phyloP scores from a whole-genome alignment of 2,113 vertebrate genomes.

The Periophthalmodon schlosseri region DNA sequence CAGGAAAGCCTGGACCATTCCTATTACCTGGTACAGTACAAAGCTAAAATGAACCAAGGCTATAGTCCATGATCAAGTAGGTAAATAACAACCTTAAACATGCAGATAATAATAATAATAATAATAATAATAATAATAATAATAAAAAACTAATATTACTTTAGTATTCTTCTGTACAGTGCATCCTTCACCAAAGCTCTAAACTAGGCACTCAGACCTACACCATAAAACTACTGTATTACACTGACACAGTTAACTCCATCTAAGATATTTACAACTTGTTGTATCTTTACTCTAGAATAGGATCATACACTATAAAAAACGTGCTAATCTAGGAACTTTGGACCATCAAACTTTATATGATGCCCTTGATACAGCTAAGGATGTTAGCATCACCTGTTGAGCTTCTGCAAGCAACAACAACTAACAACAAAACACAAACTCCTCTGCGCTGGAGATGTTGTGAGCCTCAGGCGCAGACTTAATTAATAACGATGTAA shows the following conservation, averaged over 20 bases:
- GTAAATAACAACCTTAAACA: background rate
- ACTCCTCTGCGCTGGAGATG: background rate
- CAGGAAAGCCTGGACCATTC: slow-evolving; percentile 19
- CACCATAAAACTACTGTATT: too few species aligned
- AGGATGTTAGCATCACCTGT: slow-evolving; percentile 66
- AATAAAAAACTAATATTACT: too few species aligned
- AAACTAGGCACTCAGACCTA: too few species aligned
- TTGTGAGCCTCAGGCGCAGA: background rate
- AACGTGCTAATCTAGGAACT: background rate
- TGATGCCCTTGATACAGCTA: slow-evolving; percentile 20
- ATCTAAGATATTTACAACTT: background rate
- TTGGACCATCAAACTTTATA: background rate
- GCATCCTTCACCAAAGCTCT: background rate
- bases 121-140: too few species aligned
- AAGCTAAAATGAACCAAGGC: background rate
- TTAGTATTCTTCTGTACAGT: background rate
- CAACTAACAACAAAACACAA: background rate
- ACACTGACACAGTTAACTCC: background rate
- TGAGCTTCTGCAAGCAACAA: slow-evolving; percentile 39
- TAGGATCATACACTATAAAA: background rate
- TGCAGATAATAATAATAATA: too few species aligned
- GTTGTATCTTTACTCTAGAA: background rate
- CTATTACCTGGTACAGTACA: background rate
- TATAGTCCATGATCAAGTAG: background rate
- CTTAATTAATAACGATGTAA: slow-evolving; percentile 15